Base-by-base conservation (phyloP, 30 jellyfish, hydroid and myxozoan species). In the Hydractinia echinata region DNA sequence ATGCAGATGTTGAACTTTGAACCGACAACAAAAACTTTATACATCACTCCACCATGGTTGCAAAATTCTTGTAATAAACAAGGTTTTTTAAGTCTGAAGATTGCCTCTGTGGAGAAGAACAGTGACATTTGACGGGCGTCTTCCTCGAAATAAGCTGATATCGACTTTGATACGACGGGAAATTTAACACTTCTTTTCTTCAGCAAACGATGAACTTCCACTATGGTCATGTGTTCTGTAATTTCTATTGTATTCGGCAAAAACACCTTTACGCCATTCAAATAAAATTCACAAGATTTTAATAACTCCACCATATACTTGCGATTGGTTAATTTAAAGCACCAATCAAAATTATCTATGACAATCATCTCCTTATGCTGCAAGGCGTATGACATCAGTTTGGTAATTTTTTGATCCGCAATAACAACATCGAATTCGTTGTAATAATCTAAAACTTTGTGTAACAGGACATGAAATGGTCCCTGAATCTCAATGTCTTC, bases 51-150 rank as follows among this genome's bases (percentile, higher is more conserved):
- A 76, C 83, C 89, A 79, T 94, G 99, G 62, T 88, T 84, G 64
- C 72, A 76, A 79, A 94, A 94, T 53, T 94, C 95, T 74, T 94
- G 99, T 39, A 94, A 13, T 5, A 94, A 58, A 67, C 95, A 94
- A 8, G 97, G 99, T 51, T 84, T 73, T 50, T 72, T 51, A 18
- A 86, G 51, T 19, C 87, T 88, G 14, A 8, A 4, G 61, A 92
- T 53, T 14, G 76, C 77, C 6, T 83, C 91, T 18, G 66, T 79
- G 66, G 86, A 52, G 72, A 92, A 92, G 53, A 92, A 55, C 60
- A 92, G 73, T 5, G 88, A 64, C 98, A 92, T 92, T 16, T 82
- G 93, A 87, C 84, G 98, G 49, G 93, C 93, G 21, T 79, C 92
- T 54, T 87, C 81, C 20, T 88, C 97, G 74, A 66, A 79, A 62